These are phyloP conservation scores for Onchidella celtica DNA, from an alignment of 2,888 invertebrate genomes.

Conservation along the genomic window DNA sequence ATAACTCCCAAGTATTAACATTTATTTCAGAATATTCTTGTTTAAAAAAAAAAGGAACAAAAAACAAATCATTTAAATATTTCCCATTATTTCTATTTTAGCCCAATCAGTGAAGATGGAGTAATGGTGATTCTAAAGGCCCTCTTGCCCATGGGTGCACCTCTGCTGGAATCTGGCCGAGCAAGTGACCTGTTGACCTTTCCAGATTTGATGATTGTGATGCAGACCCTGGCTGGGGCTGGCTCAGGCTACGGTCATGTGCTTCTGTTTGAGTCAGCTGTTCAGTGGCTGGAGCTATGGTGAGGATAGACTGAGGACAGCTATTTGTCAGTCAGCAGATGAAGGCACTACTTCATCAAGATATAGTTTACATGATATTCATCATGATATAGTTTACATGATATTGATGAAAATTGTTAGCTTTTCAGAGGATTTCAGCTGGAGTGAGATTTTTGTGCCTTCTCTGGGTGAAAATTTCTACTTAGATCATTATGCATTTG, in stretches of 20 bases:
- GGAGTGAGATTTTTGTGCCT: too few relatives aligned
- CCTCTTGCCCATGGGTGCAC: conserved; percentile 87
- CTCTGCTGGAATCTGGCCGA: conserved; percentile 82
- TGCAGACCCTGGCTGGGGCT: conserved; percentile 92
- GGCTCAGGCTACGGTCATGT: conserved; percentile 90
- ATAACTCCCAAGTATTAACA: too few relatives aligned
- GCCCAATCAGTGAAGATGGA: conserved; percentile 83
- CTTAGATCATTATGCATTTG: not conserved
- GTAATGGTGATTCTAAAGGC: conserved; percentile 86
- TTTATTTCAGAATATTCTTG: too few relatives aligned
- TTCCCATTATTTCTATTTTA: conserved; percentile 30
- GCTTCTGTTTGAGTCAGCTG: conserved; percentile 89
- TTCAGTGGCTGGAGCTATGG: conserved; percentile 86
- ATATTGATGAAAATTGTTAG: too few relatives aligned
- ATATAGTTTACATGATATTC: too few relatives aligned
- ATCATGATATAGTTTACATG: not conserved
- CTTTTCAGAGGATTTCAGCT: too few relatives aligned
- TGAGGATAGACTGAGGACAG: too few relatives aligned
- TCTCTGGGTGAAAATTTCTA: too few relatives aligned
- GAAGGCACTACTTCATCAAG: too few relatives aligned
- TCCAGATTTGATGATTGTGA: conserved; percentile 88
- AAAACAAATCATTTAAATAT: too few relatives aligned
- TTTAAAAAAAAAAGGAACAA: too few relatives aligned
- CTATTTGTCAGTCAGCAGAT: too few relatives aligned
- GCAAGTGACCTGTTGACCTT: conserved; percentile 87